A percentile compares a stretch with the other conserved stretches of the same genome.
Evolutionary conservation across 2,797 vertebrate genomes (phyloP).

Genomic region (Propithecus deckenii): DNA sequence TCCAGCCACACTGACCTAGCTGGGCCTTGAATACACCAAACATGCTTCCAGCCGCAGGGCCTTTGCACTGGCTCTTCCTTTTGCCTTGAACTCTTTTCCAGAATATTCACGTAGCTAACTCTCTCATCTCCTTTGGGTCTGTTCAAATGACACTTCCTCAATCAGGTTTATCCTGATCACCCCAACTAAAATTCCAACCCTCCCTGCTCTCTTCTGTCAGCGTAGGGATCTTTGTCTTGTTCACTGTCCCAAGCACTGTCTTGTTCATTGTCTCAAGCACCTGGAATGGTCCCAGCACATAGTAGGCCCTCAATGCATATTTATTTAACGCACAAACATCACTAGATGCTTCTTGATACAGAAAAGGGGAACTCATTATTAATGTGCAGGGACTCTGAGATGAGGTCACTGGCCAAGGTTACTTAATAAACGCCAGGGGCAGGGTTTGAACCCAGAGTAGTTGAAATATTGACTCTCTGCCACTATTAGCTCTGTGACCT

Average conservation of each 20-base stretch:
- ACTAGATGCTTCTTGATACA: neutral
- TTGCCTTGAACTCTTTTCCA: neutral
- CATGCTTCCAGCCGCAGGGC: neutral
- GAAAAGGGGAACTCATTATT: neutral
- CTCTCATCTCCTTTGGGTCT: neutral
- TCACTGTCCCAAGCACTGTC: neutral
- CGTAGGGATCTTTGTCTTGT: neutral
- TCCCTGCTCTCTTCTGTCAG: neutral
- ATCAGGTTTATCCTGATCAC: neutral
- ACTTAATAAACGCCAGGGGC: neutral
- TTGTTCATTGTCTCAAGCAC: neutral
- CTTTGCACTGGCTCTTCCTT: neutral
- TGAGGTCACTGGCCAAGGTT: neutral
- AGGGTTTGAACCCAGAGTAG: slow-evolving; percentile 2
- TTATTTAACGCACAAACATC: neutral
- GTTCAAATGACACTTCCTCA: neutral
- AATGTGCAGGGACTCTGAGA: neutral
- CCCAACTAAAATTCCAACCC: neutral
- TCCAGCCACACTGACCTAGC: neutral
- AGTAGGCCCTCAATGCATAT: neutral
- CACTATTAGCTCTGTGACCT: neutral
- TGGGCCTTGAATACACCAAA: neutral
- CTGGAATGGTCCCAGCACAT: neutral
- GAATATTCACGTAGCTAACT: neutral
- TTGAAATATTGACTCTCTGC: neutral